These are phyloP conservation scores for Parnassius mnemosyne DNA, from an alignment of 2,888 invertebrate species.

Conservation along the genomic window DNA sequence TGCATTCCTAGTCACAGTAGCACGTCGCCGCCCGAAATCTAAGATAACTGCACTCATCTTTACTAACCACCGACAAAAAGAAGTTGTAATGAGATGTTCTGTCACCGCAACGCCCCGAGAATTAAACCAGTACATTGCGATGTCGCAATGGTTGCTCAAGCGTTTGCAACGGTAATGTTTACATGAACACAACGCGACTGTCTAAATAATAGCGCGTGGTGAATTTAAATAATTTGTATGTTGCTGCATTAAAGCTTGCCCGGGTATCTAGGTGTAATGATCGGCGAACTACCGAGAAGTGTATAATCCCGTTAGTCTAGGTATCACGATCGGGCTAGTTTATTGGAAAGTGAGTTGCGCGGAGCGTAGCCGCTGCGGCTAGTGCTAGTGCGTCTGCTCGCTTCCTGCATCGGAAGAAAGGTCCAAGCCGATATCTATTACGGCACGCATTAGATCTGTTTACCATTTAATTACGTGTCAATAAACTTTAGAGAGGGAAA, in stretches of 20 bases:
- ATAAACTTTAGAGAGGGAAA: slow-evolving; percentile 26
- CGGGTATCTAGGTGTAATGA: slow-evolving; percentile 50
- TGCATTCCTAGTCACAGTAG: slow-evolving; percentile 15
- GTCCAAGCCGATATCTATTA: slow-evolving; percentile 39
- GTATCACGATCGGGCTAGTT: slow-evolving; percentile 71
- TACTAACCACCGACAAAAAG: slow-evolving; percentile 32
- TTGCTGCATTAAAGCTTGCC: slow-evolving; percentile 2
- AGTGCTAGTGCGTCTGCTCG: slow-evolving; percentile 46
- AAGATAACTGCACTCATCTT: slow-evolving; percentile 46
- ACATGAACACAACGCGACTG: slow-evolving; percentile 10
- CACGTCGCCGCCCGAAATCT: slow-evolving; percentile 31
- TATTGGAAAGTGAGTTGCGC: slow-evolving; percentile 72
- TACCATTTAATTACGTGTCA: slow-evolving; percentile 25
- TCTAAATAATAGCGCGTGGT: slow-evolving; percentile 13
- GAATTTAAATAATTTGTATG: slow-evolving; percentile 25
- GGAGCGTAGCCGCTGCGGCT: slow-evolving; percentile 44
- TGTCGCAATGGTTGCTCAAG: slow-evolving; percentile 39
- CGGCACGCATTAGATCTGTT: slow-evolving; percentile 33
- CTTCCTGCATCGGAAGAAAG: slow-evolving; percentile 54
- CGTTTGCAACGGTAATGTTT: slow-evolving; percentile 24
- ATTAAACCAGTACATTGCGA: slow-evolving; percentile 41
- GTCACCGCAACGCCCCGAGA: slow-evolving; percentile 51
- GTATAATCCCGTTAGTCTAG: slow-evolving; percentile 71
- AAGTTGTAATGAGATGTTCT: slow-evolving; percentile 45
- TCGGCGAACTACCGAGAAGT: slow-evolving; percentile 57